Percentiles rank a stretch among this genome's conserved stretches.
Evolutionary conservation across 2,797 vertebrate species (phyloP).

Genomic region (Oceanodroma leucorhoa): DNA sequence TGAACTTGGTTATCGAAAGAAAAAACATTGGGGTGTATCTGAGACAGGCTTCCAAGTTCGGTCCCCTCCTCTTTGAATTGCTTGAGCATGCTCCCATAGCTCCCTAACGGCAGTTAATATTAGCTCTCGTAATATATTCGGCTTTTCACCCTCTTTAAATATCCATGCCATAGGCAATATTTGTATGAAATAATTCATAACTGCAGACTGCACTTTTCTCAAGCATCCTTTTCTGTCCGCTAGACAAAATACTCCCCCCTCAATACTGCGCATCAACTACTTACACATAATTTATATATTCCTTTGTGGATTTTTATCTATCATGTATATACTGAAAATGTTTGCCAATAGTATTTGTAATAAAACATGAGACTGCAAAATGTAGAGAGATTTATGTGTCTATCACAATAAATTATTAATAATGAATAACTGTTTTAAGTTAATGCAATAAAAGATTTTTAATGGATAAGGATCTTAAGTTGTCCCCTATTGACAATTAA

Average conservation of each 20-base stretch:
- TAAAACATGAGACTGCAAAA: background rate
- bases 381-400: background rate
- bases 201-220: background rate
- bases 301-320: background rate
- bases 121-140: background rate
- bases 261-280: background rate
- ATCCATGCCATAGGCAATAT: slow-evolving; percentile 41
- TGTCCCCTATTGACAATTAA: slow-evolving; percentile 26
- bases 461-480: background rate
- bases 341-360: background rate
- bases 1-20: fast-evolving
- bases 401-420: slow-evolving; percentile 6
- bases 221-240: background rate
- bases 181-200: slow-evolving; percentile 50
- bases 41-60: background rate
- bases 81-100: background rate
- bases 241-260: background rate
- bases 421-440: background rate
- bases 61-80: background rate
- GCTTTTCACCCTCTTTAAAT: slow-evolving; percentile 21
- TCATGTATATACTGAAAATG: background rate
- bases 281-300: background rate
- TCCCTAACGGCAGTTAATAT: background rate
- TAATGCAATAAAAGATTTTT: slow-evolving; percentile 11
- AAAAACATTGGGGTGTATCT: fast-evolving